Evolutionary conservation across 2,113 vertebrate genomes (phyloP), one percentile per base, ranked within the genome.

Genomic region (Cacatua alba): DNA sequence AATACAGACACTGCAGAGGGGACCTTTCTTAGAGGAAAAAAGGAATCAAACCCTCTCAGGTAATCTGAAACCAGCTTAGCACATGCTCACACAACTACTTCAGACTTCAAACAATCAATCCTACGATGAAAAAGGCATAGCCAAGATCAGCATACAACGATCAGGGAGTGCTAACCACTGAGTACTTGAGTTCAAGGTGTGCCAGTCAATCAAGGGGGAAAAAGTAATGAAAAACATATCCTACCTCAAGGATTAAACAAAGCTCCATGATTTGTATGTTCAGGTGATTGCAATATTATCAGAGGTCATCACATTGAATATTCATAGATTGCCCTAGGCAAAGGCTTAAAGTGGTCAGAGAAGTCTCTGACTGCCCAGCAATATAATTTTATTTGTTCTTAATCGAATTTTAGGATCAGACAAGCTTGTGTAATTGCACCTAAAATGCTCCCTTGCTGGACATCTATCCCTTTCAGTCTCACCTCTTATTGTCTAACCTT

Each of bases 301-400:
- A 77, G 62, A 79, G 88, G 62, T 91, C 63, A 81, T 51, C 48
- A 57, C 52, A 72, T 2, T 92, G 83, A 92, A 65, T 96, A 96
- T 95, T 92, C 77, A 97, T 51, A 43, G 63, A 86, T 3, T 68
- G 90, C 88, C 60, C 53, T 23, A 49, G 90, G 97, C 92, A 86
- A 72, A 69, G 68, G 48, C 67, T 96, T 95, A 77, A 87, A 88
- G 17, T 46, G 69, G 48, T 91, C 82, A 39, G 63, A 94, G 77
- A 89, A 94, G 48, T 78, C 72, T 93, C 70, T 86, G 64, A 72
- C 65, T 91, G 75, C 68, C 78, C 75, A 59, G 64, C 86, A 86
- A 68, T 95, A 94, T 72, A 51, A 95, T 91, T 95, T 87, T 80
- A 95, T 95, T 94, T 95, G 80, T 69, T 80, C 80, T 72, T 93